phyloP scores from a whole-genome alignment of 1,140 invertebrate genomes.

The Cotesia typhae region DNA sequence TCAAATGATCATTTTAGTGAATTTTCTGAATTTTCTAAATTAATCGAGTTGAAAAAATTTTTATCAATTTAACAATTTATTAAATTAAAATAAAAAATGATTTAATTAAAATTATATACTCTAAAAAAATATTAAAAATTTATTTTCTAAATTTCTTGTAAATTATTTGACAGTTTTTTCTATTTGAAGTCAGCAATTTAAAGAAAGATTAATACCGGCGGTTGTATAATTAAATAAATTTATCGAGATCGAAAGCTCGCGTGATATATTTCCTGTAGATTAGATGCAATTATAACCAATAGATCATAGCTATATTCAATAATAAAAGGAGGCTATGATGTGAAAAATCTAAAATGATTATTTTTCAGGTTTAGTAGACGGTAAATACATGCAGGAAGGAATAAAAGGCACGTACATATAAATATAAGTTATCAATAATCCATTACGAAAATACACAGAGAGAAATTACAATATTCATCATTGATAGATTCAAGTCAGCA shows the following conservation, averaged over 20 bases:
- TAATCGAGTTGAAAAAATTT: no score
- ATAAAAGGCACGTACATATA: background rate
- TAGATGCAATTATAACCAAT: slow-evolving; percentile 21
- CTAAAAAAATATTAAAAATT: no score
- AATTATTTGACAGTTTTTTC: no score
- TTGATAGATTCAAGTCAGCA: slow-evolving; percentile 25
- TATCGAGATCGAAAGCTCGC: background rate
- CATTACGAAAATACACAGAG: slow-evolving; percentile 32
- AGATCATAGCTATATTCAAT: slow-evolving; percentile 25
- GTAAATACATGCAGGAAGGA: background rate
- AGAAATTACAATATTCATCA: slow-evolving; percentile 44
- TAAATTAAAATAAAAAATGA: no score
- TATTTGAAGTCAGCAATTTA: no score
- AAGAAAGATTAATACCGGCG: slow-evolving; percentile 15
- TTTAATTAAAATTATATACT: no score
- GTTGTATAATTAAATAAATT: slow-evolving; percentile 7
- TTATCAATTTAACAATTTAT: no score
- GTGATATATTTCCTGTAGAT: background rate
- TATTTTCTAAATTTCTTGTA: no score
- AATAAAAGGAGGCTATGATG: background rate
- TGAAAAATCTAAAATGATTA: background rate
- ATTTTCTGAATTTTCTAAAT: no score
- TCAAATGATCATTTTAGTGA: no score
- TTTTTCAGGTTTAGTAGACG: background rate
- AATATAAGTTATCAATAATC: slow-evolving; percentile 23